Percentiles rank a stretch among this genome's conserved stretches.
Conservation (phyloP, 2,113 vertebrate genomes). For the Gallinago media region DNA sequence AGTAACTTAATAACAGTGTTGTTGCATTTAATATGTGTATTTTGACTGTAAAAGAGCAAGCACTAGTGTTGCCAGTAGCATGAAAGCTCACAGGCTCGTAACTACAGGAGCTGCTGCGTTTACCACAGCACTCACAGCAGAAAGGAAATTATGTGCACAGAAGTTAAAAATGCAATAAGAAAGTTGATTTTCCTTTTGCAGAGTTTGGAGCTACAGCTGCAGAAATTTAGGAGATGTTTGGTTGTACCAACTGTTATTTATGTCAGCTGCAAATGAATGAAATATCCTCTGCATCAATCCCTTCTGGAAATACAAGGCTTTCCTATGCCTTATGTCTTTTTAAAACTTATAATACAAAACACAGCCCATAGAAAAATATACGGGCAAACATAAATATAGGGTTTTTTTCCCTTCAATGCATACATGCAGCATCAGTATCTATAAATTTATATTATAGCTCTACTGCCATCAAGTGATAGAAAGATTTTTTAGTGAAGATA, state of each 20-base stretch:
- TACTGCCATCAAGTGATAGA: slow-evolving; percentile 81
- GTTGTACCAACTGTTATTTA: slow-evolving; percentile 69
- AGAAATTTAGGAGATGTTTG: slow-evolving; percentile 66
- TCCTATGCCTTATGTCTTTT: slow-evolving; percentile 72
- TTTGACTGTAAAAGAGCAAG: background rate
- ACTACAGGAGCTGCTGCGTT: background rate
- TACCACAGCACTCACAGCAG: background rate
- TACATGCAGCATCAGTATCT: slow-evolving; percentile 53
- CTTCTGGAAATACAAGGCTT: slow-evolving; percentile 72
- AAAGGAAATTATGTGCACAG: slow-evolving; percentile 42
- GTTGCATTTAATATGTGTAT: background rate
- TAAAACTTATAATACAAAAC: slow-evolving; percentile 76
- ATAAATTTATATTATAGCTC: slow-evolving; percentile 79
- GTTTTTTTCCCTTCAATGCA: slow-evolving; percentile 7
- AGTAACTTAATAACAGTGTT: background rate
- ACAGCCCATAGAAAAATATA: slow-evolving; percentile 70
- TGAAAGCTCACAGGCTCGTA: background rate
- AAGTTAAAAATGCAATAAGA: slow-evolving; percentile 67
- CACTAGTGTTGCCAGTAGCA: background rate
- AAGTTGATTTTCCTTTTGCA: slow-evolving; percentile 65
- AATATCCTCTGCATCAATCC: slow-evolving; percentile 74
- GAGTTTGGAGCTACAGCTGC: slow-evolving; percentile 42
- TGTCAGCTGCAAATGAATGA: slow-evolving; percentile 33
- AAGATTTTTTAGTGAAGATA: slow-evolving; percentile 69
- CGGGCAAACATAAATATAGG: slow-evolving; percentile 74